phyloP scores from a whole-genome alignment of 2,113 vertebrate genomes.

The Thomomys bottae region DNA sequence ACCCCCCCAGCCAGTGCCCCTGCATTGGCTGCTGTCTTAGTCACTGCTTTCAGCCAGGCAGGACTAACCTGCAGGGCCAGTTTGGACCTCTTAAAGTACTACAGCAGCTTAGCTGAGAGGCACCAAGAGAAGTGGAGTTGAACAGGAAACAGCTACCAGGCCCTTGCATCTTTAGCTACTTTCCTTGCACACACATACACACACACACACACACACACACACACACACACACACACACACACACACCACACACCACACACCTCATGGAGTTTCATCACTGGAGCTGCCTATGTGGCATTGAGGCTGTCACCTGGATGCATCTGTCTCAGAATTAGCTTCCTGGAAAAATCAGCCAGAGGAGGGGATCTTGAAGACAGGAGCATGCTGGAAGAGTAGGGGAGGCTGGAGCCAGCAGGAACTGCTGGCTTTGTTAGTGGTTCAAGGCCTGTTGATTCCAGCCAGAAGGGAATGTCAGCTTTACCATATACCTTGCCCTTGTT shows the following conservation, averaged over 20 bases:
- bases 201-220: too few species aligned
- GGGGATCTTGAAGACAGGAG: background rate
- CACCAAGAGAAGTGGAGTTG: background rate
- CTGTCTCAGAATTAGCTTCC: too few species aligned
- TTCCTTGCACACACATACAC: background rate
- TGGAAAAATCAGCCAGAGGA: background rate
- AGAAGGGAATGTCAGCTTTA: background rate
- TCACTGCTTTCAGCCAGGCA: background rate
- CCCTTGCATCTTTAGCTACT: background rate
- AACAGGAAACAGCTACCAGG: background rate
- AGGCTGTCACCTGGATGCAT: background rate
- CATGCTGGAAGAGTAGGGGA: background rate
- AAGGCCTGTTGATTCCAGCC: background rate
- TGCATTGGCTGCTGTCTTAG: background rate
- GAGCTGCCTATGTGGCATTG: background rate
- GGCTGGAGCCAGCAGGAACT: background rate
- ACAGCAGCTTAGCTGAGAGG: background rate
- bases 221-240: too few species aligned
- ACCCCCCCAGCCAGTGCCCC: background rate
- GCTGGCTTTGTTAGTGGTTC: background rate
- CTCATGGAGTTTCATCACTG: background rate
- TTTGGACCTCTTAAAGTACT: background rate
- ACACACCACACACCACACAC: too few species aligned
- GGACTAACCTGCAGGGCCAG: background rate
- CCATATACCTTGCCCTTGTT: background rate